These are phyloP conservation scores for Todiramphus saurophagus DNA, from an alignment of 2,113 vertebrate species.

Conservation along the genomic window DNA sequence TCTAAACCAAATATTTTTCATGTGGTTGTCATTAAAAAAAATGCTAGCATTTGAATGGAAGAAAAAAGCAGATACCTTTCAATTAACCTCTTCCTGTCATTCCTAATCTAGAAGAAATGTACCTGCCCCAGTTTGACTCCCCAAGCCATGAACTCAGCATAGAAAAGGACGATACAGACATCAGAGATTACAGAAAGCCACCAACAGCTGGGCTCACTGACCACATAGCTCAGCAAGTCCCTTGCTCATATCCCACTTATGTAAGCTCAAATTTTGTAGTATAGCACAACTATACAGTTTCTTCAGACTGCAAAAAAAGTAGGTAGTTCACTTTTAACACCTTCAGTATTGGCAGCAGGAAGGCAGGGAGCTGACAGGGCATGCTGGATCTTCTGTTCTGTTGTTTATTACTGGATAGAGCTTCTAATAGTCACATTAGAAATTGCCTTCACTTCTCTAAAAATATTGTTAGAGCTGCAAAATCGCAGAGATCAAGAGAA, in stretches of 20 bases:
- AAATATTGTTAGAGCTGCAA: neutral
- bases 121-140: rapidly evolving
- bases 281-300: neutral
- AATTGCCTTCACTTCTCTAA: neutral
- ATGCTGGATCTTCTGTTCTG: neutral
- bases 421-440: neutral
- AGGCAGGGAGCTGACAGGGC: neutral
- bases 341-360: neutral
- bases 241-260: neutral
- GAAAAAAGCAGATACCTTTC: neutral
- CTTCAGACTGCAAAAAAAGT: neutral
- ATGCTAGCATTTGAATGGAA: neutral
- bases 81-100: neutral
- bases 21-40: neutral
- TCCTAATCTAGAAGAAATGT: neutral
- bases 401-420: neutral
- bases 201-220: neutral
- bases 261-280: neutral
- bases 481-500: neutral
- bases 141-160: neutral
- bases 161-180: neutral
- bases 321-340: neutral
- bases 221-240: neutral
- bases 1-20: neutral
- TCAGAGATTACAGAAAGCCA: neutral